Evolutionary conservation across 2,888 invertebrate genomes (phyloP).

Genomic region (Entomobrya multifasciata): DNA sequence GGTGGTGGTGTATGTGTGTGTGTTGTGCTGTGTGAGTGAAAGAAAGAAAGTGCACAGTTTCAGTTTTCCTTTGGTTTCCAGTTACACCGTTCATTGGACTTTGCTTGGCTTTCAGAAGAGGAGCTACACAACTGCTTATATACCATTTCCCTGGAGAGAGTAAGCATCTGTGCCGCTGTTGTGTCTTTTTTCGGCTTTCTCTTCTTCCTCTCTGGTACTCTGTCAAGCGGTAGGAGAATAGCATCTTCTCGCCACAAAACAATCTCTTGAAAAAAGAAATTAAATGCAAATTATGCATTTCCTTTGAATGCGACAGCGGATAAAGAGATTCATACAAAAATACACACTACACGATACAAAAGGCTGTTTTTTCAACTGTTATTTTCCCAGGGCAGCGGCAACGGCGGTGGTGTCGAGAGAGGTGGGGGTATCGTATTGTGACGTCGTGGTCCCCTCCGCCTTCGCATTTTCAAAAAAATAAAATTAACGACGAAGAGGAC

Average conservation of each 20-base stretch:
- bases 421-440: background rate
- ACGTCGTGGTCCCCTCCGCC: background rate
- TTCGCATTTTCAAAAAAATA: background rate
- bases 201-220: background rate
- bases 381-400: conserved; percentile 35
- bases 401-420: background rate
- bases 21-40: too few species aligned
- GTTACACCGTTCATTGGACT: conserved; percentile 35
- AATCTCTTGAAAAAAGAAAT: conserved; percentile 37
- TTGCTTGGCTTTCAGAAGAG: background rate
- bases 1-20: conserved; percentile 6
- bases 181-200: background rate
- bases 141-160: conserved; percentile 42
- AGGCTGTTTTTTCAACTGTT: conserved; percentile 41
- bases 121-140: background rate
- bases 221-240: background rate
- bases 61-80: conserved; percentile 23
- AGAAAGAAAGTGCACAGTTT: conserved; percentile 3
- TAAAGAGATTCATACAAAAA: background rate
- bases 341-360: too few species aligned
- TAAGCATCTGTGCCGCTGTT: conserved; percentile 39
- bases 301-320: conserved; percentile 17
- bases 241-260: conserved; percentile 4
- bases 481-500: background rate
- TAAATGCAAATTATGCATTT: conserved; percentile 67